Evolutionary conservation across 35 echinoderm and acorn worm species (phyloP), one percentile per base, ranked within the genome.

Genomic region (Stichopus chloronotus): DNA sequence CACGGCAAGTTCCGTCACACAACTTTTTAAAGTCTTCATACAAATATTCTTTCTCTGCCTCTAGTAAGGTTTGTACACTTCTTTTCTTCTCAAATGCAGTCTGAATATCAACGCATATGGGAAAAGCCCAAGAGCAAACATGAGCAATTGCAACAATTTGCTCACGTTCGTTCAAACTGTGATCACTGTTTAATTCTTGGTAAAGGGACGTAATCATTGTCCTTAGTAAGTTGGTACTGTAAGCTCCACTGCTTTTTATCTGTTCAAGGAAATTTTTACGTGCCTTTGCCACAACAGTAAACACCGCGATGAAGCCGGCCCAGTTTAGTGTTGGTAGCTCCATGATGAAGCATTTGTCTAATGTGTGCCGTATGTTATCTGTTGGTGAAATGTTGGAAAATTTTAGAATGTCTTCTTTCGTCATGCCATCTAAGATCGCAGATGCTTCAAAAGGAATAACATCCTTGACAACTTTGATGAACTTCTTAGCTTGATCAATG

Each of bases 111-210:
- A 88, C 25, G 19, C 85, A 88, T 59, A 88, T 25, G 7, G 85
- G 85, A 6, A 88, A 22, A 19, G 57, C 85, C 85, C 85, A 88
- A 22, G 85, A 88, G 58, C 85, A 88, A 12, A 88, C 17, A 61
- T 88, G 58, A 13, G 85, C 85, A 21, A 88, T 23, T 5, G 24
- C 21, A 54, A 89, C 22, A 8, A 43, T 52, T 13, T 89, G 87
- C 52, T 89, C 87, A 8, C 17, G 30, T 68, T 7, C 58, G 60
- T 57, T 57, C 25, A 88, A n/a, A 17, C 30, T 16, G 2, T 25
- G 17, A 19, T 88, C 8, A 19, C 6, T 59, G 53, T 12, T 63
- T 19, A 87, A 59, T 25, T 87, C 84, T 4, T 87, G 6, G 57
- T 87, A 25, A 7, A 87, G 57, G 17, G 21, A 57, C 3, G 56